Base-by-base conservation (phyloP, 2,113 vertebrate genomes). In the Psittacus erithacus region DNA sequence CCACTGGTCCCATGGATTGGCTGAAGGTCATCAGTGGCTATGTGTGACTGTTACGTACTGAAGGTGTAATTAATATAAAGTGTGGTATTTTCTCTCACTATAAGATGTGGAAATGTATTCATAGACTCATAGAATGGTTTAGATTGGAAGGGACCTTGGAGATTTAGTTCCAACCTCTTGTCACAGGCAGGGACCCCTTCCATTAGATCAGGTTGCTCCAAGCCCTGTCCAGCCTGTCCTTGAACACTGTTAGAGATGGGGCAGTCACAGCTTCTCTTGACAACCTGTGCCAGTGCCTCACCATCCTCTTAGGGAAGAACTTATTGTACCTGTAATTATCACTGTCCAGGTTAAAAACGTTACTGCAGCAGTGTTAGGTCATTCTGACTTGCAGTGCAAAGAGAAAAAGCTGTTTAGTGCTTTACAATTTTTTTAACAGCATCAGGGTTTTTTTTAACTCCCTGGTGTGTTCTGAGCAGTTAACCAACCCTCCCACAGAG, bases 241-340 rank as follows among this genome's bases (percentile, higher is more conserved):
- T 59, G 33, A 35, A 16, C 57, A 23, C 33, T 24, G 57, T 22
- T 33, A 35, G 57, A n/a, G 57, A 59, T 9, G 6, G 33, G 22
- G 9, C 57, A 35, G 33, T n/a, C 33, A 35, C 13, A 5, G 57
- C 57, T 35, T 35, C 57, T 59, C 22, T 35, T 1, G 9, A 2
- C 33, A 59, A 2, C 22, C 13, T 59, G 33, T 35, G 9, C 33
- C 9, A 7, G 57, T 3, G 33, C 33, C 57, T 59, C 57, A 24
- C 4, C 29, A 33, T 5, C 53, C 29, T 55, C 29, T 20, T 19
- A 24, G 13, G 33, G 57, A 35, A 24, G 13, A 59, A 24, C 57
- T 59, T 62, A 19, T n/a, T 62, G 9, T 81, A 94, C 91, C 92
- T 96, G 68, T 86, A 93, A 96, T 96, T 95, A 94, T 83, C 33